Base-by-base conservation (phyloP, 2,113 vertebrate genomes). In the Trematomus loennbergii region DNA sequence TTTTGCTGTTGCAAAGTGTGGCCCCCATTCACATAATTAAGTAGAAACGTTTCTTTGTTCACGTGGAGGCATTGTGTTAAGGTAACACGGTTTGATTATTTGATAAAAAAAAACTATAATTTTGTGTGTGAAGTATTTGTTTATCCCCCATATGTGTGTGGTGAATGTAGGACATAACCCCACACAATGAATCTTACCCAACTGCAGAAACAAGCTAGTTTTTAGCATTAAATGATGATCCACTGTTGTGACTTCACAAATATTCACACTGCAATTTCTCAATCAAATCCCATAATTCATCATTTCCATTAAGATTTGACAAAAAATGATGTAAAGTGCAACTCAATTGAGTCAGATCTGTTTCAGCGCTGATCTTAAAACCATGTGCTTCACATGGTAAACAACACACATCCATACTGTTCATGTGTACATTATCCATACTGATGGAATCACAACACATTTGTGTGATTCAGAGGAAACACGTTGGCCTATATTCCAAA, bases 391-490 rank as follows among this genome's bases (percentile, higher is more conserved):
- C 64, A 29, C 20, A 59, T 22, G 25, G 58, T n/a, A 54, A 79
- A 84, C 53, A 81, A 71, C 54, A 33, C 52, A 50, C 68, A 20
- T 72, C 45, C 49, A 62, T 65, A 57, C 20, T 17, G 0, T 71
- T 13, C 52, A 46, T 20, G 46, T 61, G 48, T 20, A 40, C 12
- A 53, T 33, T 70, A 63, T 76, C 20, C 45, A 70, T 52, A 70
- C 48, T 50, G 79, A 88, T 84, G 82, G 78, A 84, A 29, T 84
- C 85, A 63, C 72, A 8, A 52, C 70, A 83, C 57, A 72, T 87
- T 81, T 86, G 43, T 65, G 68, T 79, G 76, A 83, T 89, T 76
- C 71, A 78, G 13, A 87, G 61, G 62, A 82, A 72, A 74, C 67
- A 74, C 11, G 60, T 81, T 82, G 80, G 74, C 75, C 82, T 80